phyloP scores from a whole-genome alignment of 2,797 vertebrate species.

The Rachycentron canadum region DNA sequence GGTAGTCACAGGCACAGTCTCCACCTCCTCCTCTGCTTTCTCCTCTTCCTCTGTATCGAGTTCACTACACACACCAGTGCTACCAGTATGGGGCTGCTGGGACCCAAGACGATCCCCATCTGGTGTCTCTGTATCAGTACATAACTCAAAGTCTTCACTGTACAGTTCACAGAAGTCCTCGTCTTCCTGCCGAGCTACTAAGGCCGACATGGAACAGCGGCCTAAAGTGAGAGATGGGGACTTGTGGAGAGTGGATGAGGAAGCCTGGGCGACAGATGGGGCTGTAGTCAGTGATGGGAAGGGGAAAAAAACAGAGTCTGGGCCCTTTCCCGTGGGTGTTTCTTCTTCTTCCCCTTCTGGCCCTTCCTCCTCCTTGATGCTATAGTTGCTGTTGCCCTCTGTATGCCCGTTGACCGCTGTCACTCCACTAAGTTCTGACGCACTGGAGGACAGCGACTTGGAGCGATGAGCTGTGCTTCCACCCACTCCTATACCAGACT shows the following conservation, averaged over 20 bases:
- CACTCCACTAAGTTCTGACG: conserved; percentile 92
- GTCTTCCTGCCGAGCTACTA: conserved; percentile 94
- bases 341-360: conserved; percentile 84
- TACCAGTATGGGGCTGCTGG: conserved; percentile 88
- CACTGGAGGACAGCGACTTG: conserved; percentile 95
- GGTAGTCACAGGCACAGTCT: conserved; percentile 86
- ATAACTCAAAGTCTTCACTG: conserved; percentile 92
- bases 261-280: conserved; percentile 61
- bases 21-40: conserved; percentile 77
- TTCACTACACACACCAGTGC: conserved; percentile 87
- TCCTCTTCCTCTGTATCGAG: conserved; percentile 86
- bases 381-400: conserved; percentile 92
- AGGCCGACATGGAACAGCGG: conserved; percentile 92
- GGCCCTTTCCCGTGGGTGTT: conserved; percentile 72
- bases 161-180: conserved; percentile 97
- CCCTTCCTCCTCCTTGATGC: conserved; percentile 96
- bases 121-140: conserved; percentile 88
- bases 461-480: conserved; percentile 87
- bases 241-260: conserved; percentile 60
- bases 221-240: conserved; percentile 88
- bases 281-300: conserved; percentile 78
- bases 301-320: conserved; percentile 86
- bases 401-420: conserved; percentile 91
- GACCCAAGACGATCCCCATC: conserved; percentile 82
- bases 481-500: conserved; percentile 83